Percentiles rank a stretch among this genome's conserved stretches.
phyloP scores from a whole-genome alignment of 2,888 invertebrate genomes.

The Dicyrtoma fusca region DNA sequence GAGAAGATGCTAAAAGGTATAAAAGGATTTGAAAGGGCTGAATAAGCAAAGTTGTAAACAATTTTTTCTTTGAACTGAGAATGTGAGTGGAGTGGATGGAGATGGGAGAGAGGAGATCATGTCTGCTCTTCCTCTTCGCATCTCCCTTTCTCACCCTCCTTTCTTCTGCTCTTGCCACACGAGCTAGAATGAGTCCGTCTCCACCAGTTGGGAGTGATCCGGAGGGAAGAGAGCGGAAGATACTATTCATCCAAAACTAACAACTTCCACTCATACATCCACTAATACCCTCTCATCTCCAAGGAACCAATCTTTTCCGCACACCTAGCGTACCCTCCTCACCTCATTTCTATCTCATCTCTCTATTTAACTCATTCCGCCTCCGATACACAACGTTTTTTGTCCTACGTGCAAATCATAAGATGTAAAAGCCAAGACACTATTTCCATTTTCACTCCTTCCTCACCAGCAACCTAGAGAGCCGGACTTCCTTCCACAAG shows the following conservation, averaged over 20 bases:
- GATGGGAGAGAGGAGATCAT: not conserved
- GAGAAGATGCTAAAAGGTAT: conserved; percentile 19
- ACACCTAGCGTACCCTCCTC: too few species aligned
- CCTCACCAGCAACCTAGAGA: not conserved
- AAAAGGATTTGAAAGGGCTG: conserved; percentile 26
- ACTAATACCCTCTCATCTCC: too few species aligned
- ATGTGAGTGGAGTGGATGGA: conserved; percentile 8
- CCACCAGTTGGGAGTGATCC: too few species aligned
- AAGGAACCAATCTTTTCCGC: too few species aligned
- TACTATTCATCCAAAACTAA: conserved; percentile 11
- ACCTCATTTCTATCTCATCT: too few species aligned
- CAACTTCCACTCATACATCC: not conserved
- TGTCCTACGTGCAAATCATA: too few species aligned
- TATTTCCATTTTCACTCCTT: not conserved
- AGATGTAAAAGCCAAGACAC: not conserved
- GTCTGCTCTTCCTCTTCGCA: not conserved
- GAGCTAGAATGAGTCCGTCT: not conserved
- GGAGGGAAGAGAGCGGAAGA: too few species aligned
- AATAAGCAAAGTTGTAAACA: conserved; percentile 29
- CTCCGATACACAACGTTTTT: too few species aligned
- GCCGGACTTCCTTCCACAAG: not conserved
- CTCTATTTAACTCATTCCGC: too few species aligned
- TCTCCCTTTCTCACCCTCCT: not conserved
- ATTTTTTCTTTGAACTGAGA: conserved; percentile 5
- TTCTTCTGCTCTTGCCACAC: conserved; percentile 13